Evolutionary conservation across 2,113 vertebrate genomes (phyloP), one percentile per base, ranked within the genome.

Genomic region (Cryptomyrus ogoouensis): DNA sequence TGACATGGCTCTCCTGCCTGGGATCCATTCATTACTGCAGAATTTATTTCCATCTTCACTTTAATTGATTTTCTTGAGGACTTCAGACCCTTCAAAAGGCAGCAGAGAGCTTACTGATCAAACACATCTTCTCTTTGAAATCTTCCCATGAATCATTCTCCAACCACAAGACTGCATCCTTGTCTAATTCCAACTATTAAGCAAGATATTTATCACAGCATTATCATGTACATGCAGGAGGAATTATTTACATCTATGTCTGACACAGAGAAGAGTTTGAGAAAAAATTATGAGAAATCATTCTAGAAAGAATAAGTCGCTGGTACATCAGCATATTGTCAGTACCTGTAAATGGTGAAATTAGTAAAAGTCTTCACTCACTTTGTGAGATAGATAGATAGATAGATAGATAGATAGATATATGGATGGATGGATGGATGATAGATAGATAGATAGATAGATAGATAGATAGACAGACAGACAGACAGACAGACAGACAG

Each of bases 111-210:
- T 84, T 84, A 39, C 17, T 83, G 74, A 47, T 66, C 27, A 66
- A 85, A 90, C 42, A 27, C 58, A 88, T 88, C 58, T 50, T 88
- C 44, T 83, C 88, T 66, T 17, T 24, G 24, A 84, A 84, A 88
- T 88, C 24, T 80, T 35, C 8, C 1, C 0, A 15, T 47, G 42
- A 27, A 84, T 84, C 42, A 53, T 52, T 31, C 27, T 87, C 5
- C 35, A 50, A 87, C n/a, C 6, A 31, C 85, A 56, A 52, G 17
- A 31, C 15, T 15, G 39, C 13, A 80, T 19, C 46, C 47, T 13
- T 50, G 44, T 50, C 83, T 86, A 49, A 49, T 86, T 86, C 47
- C 10, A 31, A 50, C 83, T n/a, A 27, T n/a, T 39, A 86, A 47
- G 46, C 83, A 47, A 49, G 83, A 86, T 46, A 50, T 86, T 86